Base-by-base conservation (phyloP, 2,797 vertebrate genomes). In the Xenops minutus region DNA sequence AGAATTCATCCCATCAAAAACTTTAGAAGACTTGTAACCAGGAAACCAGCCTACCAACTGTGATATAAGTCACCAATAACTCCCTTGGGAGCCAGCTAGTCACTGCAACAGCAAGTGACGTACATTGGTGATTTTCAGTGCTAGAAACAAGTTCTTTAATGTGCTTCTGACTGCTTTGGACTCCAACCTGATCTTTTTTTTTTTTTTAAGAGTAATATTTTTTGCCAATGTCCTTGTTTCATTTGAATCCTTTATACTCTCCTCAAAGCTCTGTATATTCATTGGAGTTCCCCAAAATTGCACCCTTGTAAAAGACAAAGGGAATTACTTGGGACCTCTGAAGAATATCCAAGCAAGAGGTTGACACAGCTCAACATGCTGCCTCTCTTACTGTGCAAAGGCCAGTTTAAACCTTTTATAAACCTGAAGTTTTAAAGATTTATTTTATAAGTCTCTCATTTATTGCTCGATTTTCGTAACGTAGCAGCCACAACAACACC, bases 361-460 rank as follows among this genome's bases (percentile, higher is more conserved):
- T 27, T 73, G 54, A 9, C 36, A 43, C 1, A 6, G 14, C 3
- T 71, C 36, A 20, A 20, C 0, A 0, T 43, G 1, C 20, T 56
- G 20, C 18, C 7, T 46, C 13, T 69, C 34, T 39, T 73, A 10
- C 7, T 74, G 13, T 14, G 5, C 3, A 2, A 82, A 46, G 12
- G 23, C 4, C 13, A 46, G 1, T 46, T 13, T 46, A 43, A 85
- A 24, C 14, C 7, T 82, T 66, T 69, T 27, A 34, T 24, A 41
- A 24, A n/a, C 4, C 6, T 10, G 6, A 62, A 66, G 15, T 26
- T 68, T 69, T 69, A 69, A 72, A 89, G 32, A 63, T 8, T 44
- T 54, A 27, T 34, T 76, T 56, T 46, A 26, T 44, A 85, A 67
- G 4, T 62, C 30, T 75, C 17, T 39, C 16, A 44, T 51, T 14